Percentiles rank a stretch among this genome's conserved stretches.
These are phyloP conservation scores for Eupithecia dodoneata DNA, from an alignment of 2,888 invertebrate species.

Conservation along the genomic window DNA sequence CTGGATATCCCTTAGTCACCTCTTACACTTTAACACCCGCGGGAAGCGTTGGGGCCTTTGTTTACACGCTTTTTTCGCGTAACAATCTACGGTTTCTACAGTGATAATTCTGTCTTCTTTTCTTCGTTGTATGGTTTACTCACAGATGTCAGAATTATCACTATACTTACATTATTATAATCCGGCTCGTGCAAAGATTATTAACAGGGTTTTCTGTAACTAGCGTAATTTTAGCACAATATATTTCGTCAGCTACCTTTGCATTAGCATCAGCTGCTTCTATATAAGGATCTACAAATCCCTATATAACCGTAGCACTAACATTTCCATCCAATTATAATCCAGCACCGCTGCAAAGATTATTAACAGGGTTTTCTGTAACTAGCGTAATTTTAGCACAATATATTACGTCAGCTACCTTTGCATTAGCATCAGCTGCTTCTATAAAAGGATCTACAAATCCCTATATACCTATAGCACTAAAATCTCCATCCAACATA, in stretches of 20 bases:
- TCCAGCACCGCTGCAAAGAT: no score
- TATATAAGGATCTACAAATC: slow-evolving; percentile 3
- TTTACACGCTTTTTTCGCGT: no score
- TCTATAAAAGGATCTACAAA: slow-evolving; percentile 4
- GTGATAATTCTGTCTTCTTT: no score
- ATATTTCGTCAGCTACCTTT: neutral
- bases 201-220: neutral
- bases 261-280: neutral
- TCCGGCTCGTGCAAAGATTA: no score
- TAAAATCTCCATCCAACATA: neutral
- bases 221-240: neutral
- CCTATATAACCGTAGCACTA: neutral
- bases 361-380: neutral
- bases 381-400: neutral
- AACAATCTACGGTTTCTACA: no score
- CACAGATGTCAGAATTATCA: no score
- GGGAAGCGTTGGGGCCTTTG: no score
- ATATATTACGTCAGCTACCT: neutral
- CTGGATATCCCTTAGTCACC: no score
- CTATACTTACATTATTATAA: no score
- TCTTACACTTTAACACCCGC: no score
- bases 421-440: neutral
- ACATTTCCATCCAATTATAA: neutral
- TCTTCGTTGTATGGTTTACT: no score
- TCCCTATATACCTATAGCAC: neutral